phyloP scores from a whole-genome alignment of 2,797 vertebrate genomes.

The Microctenopoma steveboyesi region DNA sequence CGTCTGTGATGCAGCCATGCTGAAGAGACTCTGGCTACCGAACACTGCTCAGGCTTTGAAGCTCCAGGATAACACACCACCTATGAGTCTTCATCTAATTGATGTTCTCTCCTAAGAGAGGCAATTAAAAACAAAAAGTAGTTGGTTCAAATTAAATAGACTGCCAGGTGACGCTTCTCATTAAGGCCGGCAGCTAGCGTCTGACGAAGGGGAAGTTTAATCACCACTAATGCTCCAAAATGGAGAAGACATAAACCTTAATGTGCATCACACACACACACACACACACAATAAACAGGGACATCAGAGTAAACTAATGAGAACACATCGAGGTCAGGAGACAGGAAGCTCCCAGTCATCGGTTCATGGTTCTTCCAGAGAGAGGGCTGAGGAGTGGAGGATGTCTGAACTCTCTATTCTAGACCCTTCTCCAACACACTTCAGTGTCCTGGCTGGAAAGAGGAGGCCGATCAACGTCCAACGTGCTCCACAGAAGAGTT shows the following conservation, averaged over 20 bases:
- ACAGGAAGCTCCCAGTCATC: too few species aligned
- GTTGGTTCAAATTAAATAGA: conserved; percentile 19
- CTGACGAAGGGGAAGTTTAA: conserved; percentile 21
- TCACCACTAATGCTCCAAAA: conserved; percentile 19
- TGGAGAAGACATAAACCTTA: conserved; percentile 36
- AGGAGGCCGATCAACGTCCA: too few species aligned
- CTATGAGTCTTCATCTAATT: conserved; percentile 20
- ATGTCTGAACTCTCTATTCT: too few species aligned
- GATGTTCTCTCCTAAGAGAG: conserved; percentile 26
- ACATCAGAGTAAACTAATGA: conserved; percentile 2
- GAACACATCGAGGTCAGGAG: too few species aligned
- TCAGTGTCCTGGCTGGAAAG: too few species aligned
- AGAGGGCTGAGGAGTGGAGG: too few species aligned
- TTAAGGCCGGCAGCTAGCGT: conserved; percentile 19
- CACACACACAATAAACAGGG: background rate
- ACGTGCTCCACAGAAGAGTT: too few species aligned
- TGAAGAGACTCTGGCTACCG: conserved; percentile 31
- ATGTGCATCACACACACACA: conserved; percentile 21
- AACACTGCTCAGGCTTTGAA: conserved; percentile 13
- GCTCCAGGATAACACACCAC: background rate
- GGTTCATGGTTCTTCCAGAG: too few species aligned
- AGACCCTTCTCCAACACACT: too few species aligned
- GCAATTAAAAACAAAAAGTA: conserved; percentile 21
- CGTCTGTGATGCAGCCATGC: conserved; percentile 47
- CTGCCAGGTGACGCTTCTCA: conserved; percentile 19